Conservation (phyloP, 2,113 vertebrate species). For the Recurvirostra avosetta region DNA sequence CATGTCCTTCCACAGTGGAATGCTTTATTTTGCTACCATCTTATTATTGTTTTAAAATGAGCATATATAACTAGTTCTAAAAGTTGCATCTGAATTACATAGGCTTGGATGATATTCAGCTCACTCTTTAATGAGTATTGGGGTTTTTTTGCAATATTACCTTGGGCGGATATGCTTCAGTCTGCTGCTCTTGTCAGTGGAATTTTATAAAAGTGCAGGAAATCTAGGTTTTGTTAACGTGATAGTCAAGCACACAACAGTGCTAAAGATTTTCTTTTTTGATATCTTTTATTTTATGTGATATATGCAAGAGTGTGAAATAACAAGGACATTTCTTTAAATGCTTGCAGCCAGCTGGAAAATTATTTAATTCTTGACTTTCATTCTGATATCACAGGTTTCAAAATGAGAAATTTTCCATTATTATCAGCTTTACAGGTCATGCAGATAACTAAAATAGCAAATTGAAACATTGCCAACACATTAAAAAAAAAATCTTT, state of each 20-base stretch:
- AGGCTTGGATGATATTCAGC: background rate
- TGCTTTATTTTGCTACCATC: background rate
- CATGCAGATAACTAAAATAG: background rate
- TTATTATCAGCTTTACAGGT: background rate
- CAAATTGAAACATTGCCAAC: background rate
- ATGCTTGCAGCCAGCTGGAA: background rate
- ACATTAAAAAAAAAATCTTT: background rate
- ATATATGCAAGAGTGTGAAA: background rate
- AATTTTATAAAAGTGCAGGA: background rate
- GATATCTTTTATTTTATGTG: background rate
- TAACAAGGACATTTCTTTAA: background rate
- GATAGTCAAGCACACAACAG: background rate
- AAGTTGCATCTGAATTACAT: background rate
- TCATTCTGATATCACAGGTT: background rate
- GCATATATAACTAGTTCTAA: background rate
- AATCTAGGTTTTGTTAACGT: background rate
- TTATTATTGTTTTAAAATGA: background rate
- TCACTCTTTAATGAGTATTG: background rate
- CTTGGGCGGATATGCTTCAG: background rate
- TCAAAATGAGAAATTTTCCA: conserved; percentile 23
- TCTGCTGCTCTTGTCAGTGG: background rate
- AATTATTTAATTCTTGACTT: conserved; percentile 1
- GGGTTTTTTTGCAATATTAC: background rate
- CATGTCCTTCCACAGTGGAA: background rate
- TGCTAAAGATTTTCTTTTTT: background rate